Conservation (phyloP, 2,888 invertebrate species). For the Campoletis raptor region DNA sequence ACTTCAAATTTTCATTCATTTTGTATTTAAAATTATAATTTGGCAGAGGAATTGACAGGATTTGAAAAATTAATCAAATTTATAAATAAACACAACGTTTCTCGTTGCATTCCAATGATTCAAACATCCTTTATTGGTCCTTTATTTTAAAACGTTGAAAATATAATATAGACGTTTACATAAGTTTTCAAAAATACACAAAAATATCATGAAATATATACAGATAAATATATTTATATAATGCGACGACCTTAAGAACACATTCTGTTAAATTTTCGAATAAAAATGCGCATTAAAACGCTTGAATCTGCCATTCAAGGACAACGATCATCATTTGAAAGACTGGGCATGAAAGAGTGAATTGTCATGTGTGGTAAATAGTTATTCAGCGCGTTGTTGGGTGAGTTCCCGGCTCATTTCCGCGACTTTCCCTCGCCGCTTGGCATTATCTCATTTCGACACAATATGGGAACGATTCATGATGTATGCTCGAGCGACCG, state of each 20-base stretch:
- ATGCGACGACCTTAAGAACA: not conserved
- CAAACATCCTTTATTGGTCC: not conserved
- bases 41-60: not conserved
- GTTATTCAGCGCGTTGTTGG: not conserved
- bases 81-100: not conserved
- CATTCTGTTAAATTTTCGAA: not conserved
- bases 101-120: not conserved
- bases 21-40: not conserved
- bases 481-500: constrained; percentile 30
- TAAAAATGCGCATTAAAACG: not conserved
- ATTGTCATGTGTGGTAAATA: not conserved
- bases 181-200: too few relatives aligned
- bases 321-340: not conserved
- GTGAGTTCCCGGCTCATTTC: constrained; percentile 4
- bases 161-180: too few relatives aligned
- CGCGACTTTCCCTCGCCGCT: constrained; percentile 24
- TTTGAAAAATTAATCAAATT: not conserved
- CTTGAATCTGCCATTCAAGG: not conserved
- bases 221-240: not conserved
- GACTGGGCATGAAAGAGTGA: not conserved
- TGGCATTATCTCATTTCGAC: constrained; percentile 43
- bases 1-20: not conserved
- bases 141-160: not conserved
- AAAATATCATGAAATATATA: not conserved
- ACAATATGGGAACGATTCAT: constrained; percentile 26